Conservation (phyloP, 2,797 vertebrate species). For the Sebastes vulpes region DNA sequence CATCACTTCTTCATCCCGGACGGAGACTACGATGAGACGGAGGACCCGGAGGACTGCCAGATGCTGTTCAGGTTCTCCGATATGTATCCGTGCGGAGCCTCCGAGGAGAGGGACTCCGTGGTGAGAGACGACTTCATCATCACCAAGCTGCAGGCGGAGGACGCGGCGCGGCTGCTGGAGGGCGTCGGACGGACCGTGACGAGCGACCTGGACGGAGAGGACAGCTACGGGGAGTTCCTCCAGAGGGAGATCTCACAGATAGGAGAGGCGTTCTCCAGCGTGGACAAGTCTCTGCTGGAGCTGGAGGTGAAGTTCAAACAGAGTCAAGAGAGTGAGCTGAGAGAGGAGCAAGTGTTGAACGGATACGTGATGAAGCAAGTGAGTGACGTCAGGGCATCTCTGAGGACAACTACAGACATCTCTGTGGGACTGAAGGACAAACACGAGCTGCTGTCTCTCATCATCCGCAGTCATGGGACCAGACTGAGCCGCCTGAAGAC, state of each 20-base stretch:
- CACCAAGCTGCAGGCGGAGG: conserved; percentile 93
- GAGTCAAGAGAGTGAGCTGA: conserved; percentile 91
- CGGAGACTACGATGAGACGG: conserved; percentile 95
- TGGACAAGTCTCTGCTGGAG: conserved; percentile 93
- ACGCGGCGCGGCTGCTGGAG: conserved; percentile 92
- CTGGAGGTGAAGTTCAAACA: conserved; percentile 96
- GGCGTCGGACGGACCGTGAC: conserved; percentile 91
- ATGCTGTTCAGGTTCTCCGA: conserved; percentile 95
- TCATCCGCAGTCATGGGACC: conserved; percentile 94
- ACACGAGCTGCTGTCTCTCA: conserved; percentile 93
- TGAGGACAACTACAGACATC: conserved; percentile 90
- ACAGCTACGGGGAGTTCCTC: conserved; percentile 94
- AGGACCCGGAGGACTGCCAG: conserved; percentile 95
- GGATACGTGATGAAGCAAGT: conserved; percentile 91
- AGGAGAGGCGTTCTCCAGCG: conserved; percentile 92
- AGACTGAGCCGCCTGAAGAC: conserved; percentile 94
- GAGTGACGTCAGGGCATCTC: conserved; percentile 86
- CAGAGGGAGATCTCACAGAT: conserved; percentile 93
- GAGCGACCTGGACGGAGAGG: conserved; percentile 96
- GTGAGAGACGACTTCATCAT: conserved; percentile 93
- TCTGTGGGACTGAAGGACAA: conserved; percentile 92
- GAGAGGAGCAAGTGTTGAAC: conserved; percentile 86
- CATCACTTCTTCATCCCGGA: conserved; percentile 98
- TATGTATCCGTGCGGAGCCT: conserved; percentile 84
- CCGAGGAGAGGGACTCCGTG: conserved; percentile 82